Evolutionary conservation across 2,113 vertebrate genomes (phyloP), one percentile per base, ranked within the genome.

Genomic region (Corythornis cristatus): DNA sequence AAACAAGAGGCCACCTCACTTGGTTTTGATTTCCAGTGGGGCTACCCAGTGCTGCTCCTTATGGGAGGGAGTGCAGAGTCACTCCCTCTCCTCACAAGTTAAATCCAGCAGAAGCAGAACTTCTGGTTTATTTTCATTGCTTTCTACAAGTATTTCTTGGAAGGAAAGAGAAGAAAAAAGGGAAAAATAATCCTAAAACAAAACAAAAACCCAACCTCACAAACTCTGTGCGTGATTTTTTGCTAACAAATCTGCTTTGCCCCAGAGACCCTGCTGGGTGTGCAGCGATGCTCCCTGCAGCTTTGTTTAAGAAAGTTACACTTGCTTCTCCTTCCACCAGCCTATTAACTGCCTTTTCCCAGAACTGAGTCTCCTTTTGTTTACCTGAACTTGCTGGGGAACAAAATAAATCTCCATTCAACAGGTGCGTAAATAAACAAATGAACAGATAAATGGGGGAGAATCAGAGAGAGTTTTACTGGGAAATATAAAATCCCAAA

Each of bases 311-410:
- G 94, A 60, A 75, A 95, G 94, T 87, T 86, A 50, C 70, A 71
- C 91, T 95, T 93, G 81, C 95, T 96, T 95, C 77, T 89, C 94
- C 92, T 65, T 83, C 65, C 8, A 68, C 9, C 65, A 86, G 79
- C 54, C 74, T 83, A 75, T 96, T 95, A 96, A 96, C 92, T 89
- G 83, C 83, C 79, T 65, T 40, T 90, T 54, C 87, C 89, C 91
- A 95, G 77, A 96, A 96, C 82, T 23, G 28, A 64, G 83, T 26
- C 84, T 96, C 56, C 95, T 93, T 83, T 74, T 93, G 88, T 92
- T 95, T 94, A 93, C 97, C 96, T 97, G 93, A 95, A 91, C 75
- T 95, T 96, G 90, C 96, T 76, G 46, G 86, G 62, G 83, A 97
- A 57, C 45, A 33, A 94, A 96, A 93, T 90, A 83, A 79, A 82